Evolutionary conservation across 2,888 invertebrate species (phyloP).

Genomic region (Hetaerina titia): DNA sequence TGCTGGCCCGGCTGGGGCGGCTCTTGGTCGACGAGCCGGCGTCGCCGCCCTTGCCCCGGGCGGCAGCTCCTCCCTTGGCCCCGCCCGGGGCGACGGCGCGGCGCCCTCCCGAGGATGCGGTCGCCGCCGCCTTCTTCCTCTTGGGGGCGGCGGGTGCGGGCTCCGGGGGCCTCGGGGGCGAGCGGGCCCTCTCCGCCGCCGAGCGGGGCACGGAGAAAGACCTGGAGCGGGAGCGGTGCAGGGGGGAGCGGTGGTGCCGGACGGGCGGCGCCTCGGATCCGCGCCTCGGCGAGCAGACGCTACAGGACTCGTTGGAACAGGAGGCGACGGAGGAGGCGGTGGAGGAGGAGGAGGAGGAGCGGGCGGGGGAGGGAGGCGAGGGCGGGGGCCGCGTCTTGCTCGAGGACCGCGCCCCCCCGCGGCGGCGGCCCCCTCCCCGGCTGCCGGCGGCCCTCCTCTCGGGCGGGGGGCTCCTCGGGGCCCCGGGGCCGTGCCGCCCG

Average conservation of each 20-base stretch:
- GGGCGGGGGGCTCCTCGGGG: slow-evolving; percentile 47
- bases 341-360: slow-evolving; percentile 64
- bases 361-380: neutral
- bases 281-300: slow-evolving; percentile 87
- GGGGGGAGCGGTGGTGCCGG: slow-evolving; percentile 62
- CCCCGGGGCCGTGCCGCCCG: slow-evolving; percentile 18
- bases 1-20: neutral
- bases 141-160: slow-evolving; percentile 57
- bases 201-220: slow-evolving; percentile 44
- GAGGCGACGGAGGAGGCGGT: slow-evolving; percentile 85
- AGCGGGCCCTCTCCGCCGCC: slow-evolving; percentile 1
- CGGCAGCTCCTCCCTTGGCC: neutral
- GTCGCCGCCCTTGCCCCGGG: neutral
- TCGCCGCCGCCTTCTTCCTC: slow-evolving; percentile 66
- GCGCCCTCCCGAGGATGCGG: neutral
- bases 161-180: slow-evolving; percentile 60
- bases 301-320: slow-evolving; percentile 91
- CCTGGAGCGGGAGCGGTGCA: neutral
- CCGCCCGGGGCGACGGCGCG: neutral
- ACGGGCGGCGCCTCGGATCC: slow-evolving; percentile 72
- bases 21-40: neutral
- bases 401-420: neutral
- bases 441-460: neutral
- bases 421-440: neutral
- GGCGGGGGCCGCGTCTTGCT: slow-evolving; percentile 35